Evolutionary conservation across 2,797 vertebrate genomes (phyloP).

Genomic region (Apogon talboti): DNA sequence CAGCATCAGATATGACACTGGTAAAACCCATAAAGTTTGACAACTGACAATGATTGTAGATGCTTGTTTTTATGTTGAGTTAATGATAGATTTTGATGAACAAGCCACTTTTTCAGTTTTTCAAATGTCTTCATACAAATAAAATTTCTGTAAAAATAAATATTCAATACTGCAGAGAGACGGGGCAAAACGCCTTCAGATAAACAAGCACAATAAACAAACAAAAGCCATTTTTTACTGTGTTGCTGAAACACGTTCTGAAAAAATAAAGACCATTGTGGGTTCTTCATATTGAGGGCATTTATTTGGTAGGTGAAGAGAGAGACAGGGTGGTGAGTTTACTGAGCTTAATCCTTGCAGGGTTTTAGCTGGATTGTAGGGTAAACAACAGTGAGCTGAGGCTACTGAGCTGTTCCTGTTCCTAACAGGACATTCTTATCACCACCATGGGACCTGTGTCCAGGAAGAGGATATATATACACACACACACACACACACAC

Average conservation of each 20-base stretch:
- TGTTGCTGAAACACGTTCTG: not conserved
- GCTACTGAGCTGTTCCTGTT: conserved; percentile 70
- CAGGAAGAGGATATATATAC: conserved; percentile 51
- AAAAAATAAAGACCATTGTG: no score
- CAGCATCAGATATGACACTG: no score
- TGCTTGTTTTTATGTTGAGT: no score
- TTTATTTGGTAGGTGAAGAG: conserved; percentile 26
- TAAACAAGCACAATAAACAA: not conserved
- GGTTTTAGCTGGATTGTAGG: conserved; percentile 48
- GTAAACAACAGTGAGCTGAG: conserved; percentile 57
- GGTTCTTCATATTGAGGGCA: conserved; percentile 1
- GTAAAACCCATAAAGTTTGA: no score
- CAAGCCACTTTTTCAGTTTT: no score
- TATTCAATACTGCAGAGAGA: not conserved
- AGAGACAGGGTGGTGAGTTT: conserved; percentile 25
- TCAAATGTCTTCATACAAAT: no score
- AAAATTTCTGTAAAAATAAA: no score
- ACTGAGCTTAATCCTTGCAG: conserved; percentile 27
- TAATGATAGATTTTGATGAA: no score
- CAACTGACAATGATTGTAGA: no score
- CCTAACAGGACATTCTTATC: conserved; percentile 73
- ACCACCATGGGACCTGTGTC: conserved; percentile 48
- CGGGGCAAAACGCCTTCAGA: not conserved
- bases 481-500: conserved; percentile 27
- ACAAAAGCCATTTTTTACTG: not conserved